Evolutionary conservation across 2,888 invertebrate genomes (phyloP).

Genomic region (Pseudanteris insignis): DNA sequence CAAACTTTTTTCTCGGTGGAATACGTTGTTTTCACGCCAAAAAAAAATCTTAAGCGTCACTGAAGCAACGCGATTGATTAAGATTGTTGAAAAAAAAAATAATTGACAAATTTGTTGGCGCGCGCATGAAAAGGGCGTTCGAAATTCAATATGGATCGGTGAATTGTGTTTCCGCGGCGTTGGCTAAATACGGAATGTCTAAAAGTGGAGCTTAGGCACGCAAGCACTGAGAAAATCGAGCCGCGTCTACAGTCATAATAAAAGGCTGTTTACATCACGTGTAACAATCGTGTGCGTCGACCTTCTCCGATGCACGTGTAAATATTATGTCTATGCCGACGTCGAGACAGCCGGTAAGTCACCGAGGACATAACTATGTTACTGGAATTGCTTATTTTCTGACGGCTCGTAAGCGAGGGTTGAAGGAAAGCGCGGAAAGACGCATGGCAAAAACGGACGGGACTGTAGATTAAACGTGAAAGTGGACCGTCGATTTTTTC

Average conservation of each 20-base stretch:
- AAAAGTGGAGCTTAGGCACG: constrained; percentile 26
- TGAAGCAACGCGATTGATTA: no score
- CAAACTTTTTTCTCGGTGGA: no score
- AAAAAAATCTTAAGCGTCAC: no score
- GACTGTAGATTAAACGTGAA: constrained; percentile 1
- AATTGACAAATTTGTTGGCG: constrained; percentile 2
- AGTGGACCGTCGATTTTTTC: constrained; percentile 2
- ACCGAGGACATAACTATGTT: constrained; percentile 31
- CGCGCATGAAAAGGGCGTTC: constrained; percentile 7
- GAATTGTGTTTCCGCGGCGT: constrained; percentile 26
- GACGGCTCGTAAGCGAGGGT: constrained; percentile 7
- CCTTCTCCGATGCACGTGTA: constrained; percentile 39
- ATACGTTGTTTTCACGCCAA: no score
- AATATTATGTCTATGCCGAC: constrained; percentile 40
- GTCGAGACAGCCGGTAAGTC: constrained; percentile 30
- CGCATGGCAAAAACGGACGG: background rate
- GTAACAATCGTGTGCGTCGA: constrained; percentile 34
- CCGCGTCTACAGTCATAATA: constrained; percentile 34
- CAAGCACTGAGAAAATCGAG: constrained; percentile 34
- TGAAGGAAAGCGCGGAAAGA: constrained; percentile 16
- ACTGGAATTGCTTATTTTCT: constrained; percentile 35
- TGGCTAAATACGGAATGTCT: constrained; percentile 30
- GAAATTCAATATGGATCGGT: constrained; percentile 31
- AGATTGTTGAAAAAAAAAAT: no score
- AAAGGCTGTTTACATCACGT: constrained; percentile 31